Base-by-base conservation (phyloP, 1,140 invertebrate species). In the Apis laboriosa region DNA sequence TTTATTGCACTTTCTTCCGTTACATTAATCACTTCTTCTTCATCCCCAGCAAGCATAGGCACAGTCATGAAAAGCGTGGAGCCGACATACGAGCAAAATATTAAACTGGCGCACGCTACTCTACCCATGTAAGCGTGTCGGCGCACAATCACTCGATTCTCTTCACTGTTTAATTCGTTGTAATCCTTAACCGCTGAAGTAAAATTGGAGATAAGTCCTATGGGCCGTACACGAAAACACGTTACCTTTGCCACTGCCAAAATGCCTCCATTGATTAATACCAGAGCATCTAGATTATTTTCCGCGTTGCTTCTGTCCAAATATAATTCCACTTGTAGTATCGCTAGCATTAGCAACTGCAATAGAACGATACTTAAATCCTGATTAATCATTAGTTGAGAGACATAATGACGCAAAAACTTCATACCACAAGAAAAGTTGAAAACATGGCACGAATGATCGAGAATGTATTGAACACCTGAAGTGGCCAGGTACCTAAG, bases 401-500 rank as follows among this genome's bases (percentile, higher is more conserved):
- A 43, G 34, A 17, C 3, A 7, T 4, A 0, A 53, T 8, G 0
- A 43, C 34, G 24, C 9, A 4, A 34, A 1, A 66, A 9, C 24
- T 55, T 19, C 28, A 0, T 55, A 80, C 77, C 49, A 80, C 17
- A 9, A 80, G 0, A 0, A n/a, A 8, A 8, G 55, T 12, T 0
- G 63, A n/a, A n/a, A 89, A 8, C 0, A 64, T 15, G 21, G 61
- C 68, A 9, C 85, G 75, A 2, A 71, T 9, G 1, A 2, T 63
- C 12, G 85, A 67, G 12, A 63, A 78, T 3, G 74, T 15, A 2
- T 76, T 66, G 13, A 83, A 24, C 9, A 83, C 11, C 1, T 82
- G 67, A 55, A 89, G 61, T 2, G 87, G 88, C 88, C 88, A 88
- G 0, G 72, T 77, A n/a, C 88, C 86, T 21, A 84, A n/a, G 1